Conservation (phyloP, 2,888 invertebrate genomes). For the Cephus pulcher region DNA sequence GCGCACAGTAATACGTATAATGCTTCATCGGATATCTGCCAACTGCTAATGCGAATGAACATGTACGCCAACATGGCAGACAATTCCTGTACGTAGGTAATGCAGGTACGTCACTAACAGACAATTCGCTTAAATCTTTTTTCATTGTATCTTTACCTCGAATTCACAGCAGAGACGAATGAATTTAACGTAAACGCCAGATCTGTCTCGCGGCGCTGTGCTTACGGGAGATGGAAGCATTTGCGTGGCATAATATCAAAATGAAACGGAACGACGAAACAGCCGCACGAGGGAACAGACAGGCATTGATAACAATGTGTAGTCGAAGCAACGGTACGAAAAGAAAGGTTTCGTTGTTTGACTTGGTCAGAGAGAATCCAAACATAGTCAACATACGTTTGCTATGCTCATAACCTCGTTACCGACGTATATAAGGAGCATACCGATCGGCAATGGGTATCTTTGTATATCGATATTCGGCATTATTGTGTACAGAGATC, state of each 20-base stretch:
- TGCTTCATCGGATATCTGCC: slow-evolving; percentile 13
- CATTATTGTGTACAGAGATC: background rate
- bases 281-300: slow-evolving; percentile 26
- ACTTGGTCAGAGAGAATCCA: background rate
- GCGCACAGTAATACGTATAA: background rate
- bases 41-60: background rate
- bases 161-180: too few relatives aligned
- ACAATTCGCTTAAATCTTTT: too few relatives aligned
- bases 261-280: slow-evolving; percentile 1
- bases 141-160: too few relatives aligned
- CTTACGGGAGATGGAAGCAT: too few relatives aligned
- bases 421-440: background rate
- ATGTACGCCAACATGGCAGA: slow-evolving; percentile 7
- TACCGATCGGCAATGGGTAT: background rate
- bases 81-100: too few relatives aligned
- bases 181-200: too few relatives aligned
- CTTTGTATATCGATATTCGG: background rate
- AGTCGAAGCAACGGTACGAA: slow-evolving; percentile 32
- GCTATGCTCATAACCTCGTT: slow-evolving; percentile 1
- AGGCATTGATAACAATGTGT: slow-evolving; percentile 33
- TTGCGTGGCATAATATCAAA: too few relatives aligned
- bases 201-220: too few relatives aligned
- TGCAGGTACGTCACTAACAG: too few relatives aligned
- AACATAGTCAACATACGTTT: slow-evolving; percentile 1
- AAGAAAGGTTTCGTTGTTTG: slow-evolving; percentile 42